Evolutionary conservation across 2,888 invertebrate species (phyloP).

Genomic region (Platycheirus albimanus): DNA sequence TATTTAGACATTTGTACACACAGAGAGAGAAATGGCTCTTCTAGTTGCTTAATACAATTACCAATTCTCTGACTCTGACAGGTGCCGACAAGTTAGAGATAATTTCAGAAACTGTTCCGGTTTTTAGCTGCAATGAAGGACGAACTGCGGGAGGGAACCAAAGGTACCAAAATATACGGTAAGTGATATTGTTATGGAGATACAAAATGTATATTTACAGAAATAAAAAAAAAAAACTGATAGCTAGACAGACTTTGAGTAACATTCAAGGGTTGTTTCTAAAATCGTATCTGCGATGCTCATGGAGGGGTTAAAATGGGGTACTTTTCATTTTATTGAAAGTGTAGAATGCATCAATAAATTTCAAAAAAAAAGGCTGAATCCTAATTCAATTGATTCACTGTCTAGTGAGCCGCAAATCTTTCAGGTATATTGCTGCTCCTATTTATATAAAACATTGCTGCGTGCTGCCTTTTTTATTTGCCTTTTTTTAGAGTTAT

Average conservation of each 20-base stretch:
- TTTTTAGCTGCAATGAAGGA: constrained; percentile 12
- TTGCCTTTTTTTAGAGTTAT: constrained; percentile 16
- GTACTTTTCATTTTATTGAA: constrained; percentile 22
- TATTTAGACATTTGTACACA: constrained; percentile 31
- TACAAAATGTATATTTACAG: constrained; percentile 41
- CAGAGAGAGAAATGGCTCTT: neutral
- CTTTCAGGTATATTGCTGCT: constrained; percentile 28
- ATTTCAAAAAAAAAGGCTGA: constrained; percentile 44
- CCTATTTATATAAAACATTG: constrained; percentile 39
- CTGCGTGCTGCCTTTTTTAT: constrained; percentile 35
- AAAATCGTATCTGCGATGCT: no score
- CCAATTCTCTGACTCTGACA: constrained; percentile 37
- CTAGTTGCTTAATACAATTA: constrained; percentile 32
- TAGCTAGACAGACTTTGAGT: neutral
- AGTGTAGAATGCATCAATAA: constrained; percentile 46
- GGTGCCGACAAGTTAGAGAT: constrained; percentile 47
- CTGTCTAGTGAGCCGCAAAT: constrained; percentile 38
- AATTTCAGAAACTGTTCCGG: constrained; percentile 41
- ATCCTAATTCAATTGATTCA: constrained; percentile 54
- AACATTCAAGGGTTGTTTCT: neutral
- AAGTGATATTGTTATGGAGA: constrained; percentile 54
- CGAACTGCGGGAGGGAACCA: constrained; percentile 2
- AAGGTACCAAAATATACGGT: constrained; percentile 20
- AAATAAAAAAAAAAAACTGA: neutral
- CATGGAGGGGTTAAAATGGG: neutral